Evolutionary conservation across 2,888 invertebrate species (phyloP).

Genomic region (Apoda limacodes): DNA sequence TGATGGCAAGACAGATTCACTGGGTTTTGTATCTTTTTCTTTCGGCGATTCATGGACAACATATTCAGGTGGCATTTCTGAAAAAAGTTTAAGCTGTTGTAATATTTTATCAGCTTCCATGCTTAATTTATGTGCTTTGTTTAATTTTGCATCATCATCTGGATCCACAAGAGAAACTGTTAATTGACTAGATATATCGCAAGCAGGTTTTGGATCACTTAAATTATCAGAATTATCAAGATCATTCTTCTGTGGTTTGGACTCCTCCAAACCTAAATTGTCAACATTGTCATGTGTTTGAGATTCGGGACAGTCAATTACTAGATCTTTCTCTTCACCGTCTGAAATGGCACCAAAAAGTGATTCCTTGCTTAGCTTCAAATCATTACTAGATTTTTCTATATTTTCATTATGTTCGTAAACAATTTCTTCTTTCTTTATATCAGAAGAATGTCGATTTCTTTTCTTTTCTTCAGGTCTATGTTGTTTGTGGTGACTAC

Average conservation of each 20-base stretch:
- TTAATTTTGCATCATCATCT: constrained; percentile 32
- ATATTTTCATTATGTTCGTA: constrained; percentile 24
- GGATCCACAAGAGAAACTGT: not conserved
- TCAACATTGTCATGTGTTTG: constrained; percentile 6
- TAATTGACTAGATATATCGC: not conserved
- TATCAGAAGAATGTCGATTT: constrained; percentile 13
- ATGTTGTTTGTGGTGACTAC: constrained; percentile 4
- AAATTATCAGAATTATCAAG: not conserved
- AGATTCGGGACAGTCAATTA: constrained; percentile 22
- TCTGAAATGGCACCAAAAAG: constrained; percentile 41
- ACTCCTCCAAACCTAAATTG: too few relatives aligned
- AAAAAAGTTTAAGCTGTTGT: constrained; percentile 33
- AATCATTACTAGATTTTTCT: constrained; percentile 18
- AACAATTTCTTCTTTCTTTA: constrained; percentile 17
- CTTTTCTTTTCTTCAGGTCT: constrained; percentile 7
- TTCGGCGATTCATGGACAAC: constrained; percentile 15
- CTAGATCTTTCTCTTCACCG: constrained; percentile 23
- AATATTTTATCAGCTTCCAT: constrained; percentile 35
- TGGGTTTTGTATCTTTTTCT: constrained; percentile 9
- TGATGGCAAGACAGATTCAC: constrained; percentile 8
- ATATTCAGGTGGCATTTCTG: constrained; percentile 40
- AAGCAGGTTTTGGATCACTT: not conserved
- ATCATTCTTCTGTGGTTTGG: not conserved
- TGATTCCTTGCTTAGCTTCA: constrained; percentile 39
- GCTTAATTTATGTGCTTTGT: constrained; percentile 44